Evolutionary conservation across 1,140 invertebrate species (phyloP).

Genomic region (Drosophila sucinea): DNA sequence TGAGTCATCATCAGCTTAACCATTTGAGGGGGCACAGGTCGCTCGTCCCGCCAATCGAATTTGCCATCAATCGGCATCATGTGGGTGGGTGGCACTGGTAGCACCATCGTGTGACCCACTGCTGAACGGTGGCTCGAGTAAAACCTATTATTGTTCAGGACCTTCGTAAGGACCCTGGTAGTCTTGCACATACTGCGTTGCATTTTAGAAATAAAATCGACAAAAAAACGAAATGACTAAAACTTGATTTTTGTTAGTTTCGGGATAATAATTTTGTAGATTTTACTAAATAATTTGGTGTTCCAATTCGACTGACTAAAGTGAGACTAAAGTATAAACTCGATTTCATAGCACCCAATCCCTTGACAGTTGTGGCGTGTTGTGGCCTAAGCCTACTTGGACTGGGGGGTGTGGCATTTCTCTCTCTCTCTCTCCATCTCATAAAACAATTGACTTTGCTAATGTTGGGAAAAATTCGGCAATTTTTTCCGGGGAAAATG

Average conservation of each 20-base stretch:
- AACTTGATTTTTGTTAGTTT: not conserved
- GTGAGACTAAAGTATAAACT: not conserved
- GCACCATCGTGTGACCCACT: not conserved
- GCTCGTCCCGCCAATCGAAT: not conserved
- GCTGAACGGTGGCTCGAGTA: not conserved
- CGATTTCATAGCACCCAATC: not conserved
- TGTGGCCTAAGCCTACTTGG: conserved; percentile 13
- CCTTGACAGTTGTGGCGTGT: not conserved
- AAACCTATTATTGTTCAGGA: not conserved
- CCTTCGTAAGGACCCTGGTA: not conserved
- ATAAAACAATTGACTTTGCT: conserved; percentile 76
- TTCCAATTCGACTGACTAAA: not conserved
- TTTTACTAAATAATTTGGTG: not conserved
- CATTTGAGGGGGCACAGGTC: not conserved
- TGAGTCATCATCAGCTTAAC: not conserved
- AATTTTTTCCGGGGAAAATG: conserved; percentile 39
- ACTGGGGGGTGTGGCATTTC: not conserved
- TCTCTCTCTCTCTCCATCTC: conserved; percentile 12
- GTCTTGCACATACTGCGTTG: conserved; percentile 1
- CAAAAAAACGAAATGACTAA: not conserved
- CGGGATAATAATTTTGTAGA: not conserved
- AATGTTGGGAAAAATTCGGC: conserved; percentile 51
- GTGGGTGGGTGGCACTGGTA: not conserved
- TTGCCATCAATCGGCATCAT: not conserved
- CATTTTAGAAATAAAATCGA: not conserved